Percentiles rank a stretch among this genome's conserved stretches.
phyloP scores from a whole-genome alignment of 2,797 vertebrate species.

The Ctenopoma kingsleyae region DNA sequence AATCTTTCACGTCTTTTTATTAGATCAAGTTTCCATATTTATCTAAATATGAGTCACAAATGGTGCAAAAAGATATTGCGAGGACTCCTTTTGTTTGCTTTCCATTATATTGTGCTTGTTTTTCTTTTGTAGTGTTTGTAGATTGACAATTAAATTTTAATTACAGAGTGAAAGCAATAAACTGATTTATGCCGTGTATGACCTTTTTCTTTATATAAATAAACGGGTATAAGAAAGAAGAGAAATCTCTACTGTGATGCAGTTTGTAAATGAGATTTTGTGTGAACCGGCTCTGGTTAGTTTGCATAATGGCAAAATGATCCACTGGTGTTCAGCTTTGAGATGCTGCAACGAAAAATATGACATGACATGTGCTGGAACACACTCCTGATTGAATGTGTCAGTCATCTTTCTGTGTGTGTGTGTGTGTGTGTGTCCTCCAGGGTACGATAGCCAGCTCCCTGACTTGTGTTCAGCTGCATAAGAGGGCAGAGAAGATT shows the following conservation, averaged over 20 bases:
- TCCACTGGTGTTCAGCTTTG: slow-evolving; percentile 6
- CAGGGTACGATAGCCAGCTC: slow-evolving; percentile 96
- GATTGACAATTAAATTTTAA: too few relatives aligned
- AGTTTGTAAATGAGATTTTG: not conserved
- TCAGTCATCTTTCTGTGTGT: slow-evolving; percentile 36
- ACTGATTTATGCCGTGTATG: too few relatives aligned
- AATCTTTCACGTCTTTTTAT: too few relatives aligned
- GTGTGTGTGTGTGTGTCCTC: slow-evolving; percentile 24
- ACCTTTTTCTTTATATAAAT: not conserved
- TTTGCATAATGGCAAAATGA: slow-evolving; percentile 58
- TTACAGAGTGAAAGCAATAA: not conserved
- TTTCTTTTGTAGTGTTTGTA: too few relatives aligned
- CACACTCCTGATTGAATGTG: slow-evolving; percentile 38
- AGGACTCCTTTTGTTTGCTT: not conserved
- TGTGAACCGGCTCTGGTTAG: not conserved
- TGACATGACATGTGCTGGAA: slow-evolving; percentile 48
- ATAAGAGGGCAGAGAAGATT: slow-evolving; percentile 97
- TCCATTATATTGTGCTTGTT: not conserved
- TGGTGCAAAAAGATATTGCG: too few relatives aligned
- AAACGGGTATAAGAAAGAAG: too few relatives aligned
- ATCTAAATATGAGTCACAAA: too few relatives aligned
- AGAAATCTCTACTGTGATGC: not conserved
- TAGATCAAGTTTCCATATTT: too few relatives aligned
- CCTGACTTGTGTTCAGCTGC: slow-evolving; percentile 94
- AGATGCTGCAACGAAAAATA: slow-evolving; percentile 50